Base-by-base conservation (phyloP, 2,113 vertebrate genomes). In the Dendropsophus ebraccatus region DNA sequence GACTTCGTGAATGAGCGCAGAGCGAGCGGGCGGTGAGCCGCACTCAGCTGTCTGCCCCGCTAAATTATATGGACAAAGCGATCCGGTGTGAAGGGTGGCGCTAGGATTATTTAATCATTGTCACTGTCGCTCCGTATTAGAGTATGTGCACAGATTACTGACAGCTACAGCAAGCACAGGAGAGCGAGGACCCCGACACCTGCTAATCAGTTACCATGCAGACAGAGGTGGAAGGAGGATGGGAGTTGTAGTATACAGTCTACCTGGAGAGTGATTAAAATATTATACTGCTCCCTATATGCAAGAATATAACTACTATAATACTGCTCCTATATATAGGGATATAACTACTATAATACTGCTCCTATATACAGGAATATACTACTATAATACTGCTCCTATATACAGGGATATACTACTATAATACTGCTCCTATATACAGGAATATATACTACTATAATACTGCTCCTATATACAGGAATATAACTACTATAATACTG, bases 61-160 rank as follows among this genome's bases (percentile, higher is more conserved):
- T 52, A 49, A 76, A 76, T 52, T 52, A 76, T 16, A 52, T 50
- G 74, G 74, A 50, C 49, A 52, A 49, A 76, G 25, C 14, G 49
- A 76, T 50, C 47, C 14, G 47, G n/a, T 50, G n/a, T 30, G 73
- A 50, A 17, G 73, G 41, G 23, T 32, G 74, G 16, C 49, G 49
- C n/a, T 1, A 16, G 13, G 25, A 47, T 30, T 30, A 76, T 76
- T 76, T 76, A 52, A 76, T 76, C 74, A 76, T 52, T 76, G 74
- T 76, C 74, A 76, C 23, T 28, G 74, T 74, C 72, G 5, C 41
- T 49, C 41, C 14, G 45, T n/a, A 74, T 74, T 74, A 74, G 41
- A 19, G 72, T 12, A 49, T 32, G 49, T 52, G 47, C 74, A 8
- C 16, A 21, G 74, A 76, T 52, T 52, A 50, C 74, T 50, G 23